Evolutionary conservation across 2,888 invertebrate species (phyloP), one percentile per base, ranked within the genome.

Genomic region (Spicauda simplicius): DNA sequence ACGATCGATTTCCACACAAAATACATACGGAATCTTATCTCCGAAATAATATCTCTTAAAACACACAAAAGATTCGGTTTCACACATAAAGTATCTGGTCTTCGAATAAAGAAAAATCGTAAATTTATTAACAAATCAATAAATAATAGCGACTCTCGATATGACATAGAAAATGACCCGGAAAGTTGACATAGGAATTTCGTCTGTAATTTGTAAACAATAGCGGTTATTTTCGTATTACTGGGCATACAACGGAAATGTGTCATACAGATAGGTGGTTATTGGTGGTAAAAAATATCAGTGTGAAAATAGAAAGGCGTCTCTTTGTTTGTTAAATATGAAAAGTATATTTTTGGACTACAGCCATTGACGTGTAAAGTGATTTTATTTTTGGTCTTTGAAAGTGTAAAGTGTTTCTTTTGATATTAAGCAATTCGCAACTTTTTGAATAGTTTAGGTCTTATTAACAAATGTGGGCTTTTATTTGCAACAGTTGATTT

Each of bases 121-220:
- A 90, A 87, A 89, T 88, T 88, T 86, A 88, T 90, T 89, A 87
- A 87, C 89, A 83, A 86, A 87, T 81, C 87, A 81, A 88, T 90
- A 90, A 88, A 89, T 86, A 82, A 86, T 83, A 80, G 72, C 73
- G 73, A 71, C 73, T 70, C 73, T 71, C 68, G 70, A 73, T 76
- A 74, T 73, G 72, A 73, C 73, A 74, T 71, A 71, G 68, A 65
- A 56, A 71, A 64, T 64, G 52, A 62, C 33, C 52, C 54, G 48
- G 37, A 60, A 50, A 20, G 20, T 56, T 19, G 11, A 20, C 61
- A 72, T 16, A 68, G 72, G 48, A 74, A 52, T 70, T 58, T 73
- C 58, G 59, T 48, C 71, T 64, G 58, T 77, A 75, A 60, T 10
- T 1, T 37, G 18, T n/a, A 50, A 16, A 10, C 8, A 37, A 52